phyloP scores from a whole-genome alignment of 2,888 invertebrate genomes.

The Omphaloscelis lunosa region DNA sequence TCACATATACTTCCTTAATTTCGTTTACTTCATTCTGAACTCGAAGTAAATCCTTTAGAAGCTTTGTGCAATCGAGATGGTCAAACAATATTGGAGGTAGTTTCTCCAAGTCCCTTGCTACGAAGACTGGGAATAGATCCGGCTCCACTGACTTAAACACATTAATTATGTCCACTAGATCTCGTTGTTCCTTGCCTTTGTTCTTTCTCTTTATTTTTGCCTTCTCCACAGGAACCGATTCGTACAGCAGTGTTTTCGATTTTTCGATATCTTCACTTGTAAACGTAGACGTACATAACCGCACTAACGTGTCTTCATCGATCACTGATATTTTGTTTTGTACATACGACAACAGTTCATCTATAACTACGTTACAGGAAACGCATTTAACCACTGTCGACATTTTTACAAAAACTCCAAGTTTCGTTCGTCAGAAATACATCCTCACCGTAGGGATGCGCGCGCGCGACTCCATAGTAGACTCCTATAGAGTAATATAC shows the following conservation, averaged over 20 bases:
- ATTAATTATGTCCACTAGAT: constrained; percentile 9
- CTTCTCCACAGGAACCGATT: constrained; percentile 12
- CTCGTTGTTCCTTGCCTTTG: constrained; percentile 2
- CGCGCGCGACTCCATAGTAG: not conserved
- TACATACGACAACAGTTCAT: constrained; percentile 14
- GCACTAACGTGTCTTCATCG: constrained; percentile 23
- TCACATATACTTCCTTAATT: constrained; percentile 10
- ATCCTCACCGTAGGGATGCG: constrained; percentile 5
- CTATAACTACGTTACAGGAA: constrained; percentile 20
- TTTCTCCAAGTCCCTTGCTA: constrained; percentile 8
- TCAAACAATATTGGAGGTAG: constrained; percentile 15
- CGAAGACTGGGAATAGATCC: constrained; percentile 4
- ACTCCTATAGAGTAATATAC: no score
- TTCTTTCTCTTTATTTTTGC: constrained; percentile 18
- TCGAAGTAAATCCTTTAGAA: constrained; percentile 15
- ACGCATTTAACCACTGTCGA: constrained; percentile 13
- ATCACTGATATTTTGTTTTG: constrained; percentile 13
- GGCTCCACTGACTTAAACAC: constrained; percentile 11
- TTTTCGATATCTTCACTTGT: constrained; percentile 11
- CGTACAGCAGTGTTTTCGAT: constrained; percentile 13
- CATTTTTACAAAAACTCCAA: not conserved
- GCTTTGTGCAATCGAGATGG: constrained; percentile 14
- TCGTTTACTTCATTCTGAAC: constrained; percentile 9
- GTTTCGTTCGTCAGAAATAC: constrained; percentile 14
- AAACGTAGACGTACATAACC: constrained; percentile 10